These are phyloP conservation scores for Chaetoderma sp. DNA, from an alignment of 2,888 invertebrate species.

Conservation along the genomic window DNA sequence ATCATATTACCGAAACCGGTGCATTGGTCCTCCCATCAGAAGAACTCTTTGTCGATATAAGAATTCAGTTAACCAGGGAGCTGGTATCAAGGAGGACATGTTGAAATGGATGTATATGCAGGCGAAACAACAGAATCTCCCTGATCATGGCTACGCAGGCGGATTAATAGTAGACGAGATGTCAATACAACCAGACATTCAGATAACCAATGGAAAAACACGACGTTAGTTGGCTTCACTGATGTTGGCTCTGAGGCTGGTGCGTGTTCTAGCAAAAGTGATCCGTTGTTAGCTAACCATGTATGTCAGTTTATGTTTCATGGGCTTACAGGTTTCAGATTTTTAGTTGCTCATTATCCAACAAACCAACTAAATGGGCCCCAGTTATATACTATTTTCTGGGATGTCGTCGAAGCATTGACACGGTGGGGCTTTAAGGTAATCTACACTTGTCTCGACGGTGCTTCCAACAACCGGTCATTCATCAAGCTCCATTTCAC, in stretches of 20 bases:
- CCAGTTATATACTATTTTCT: not conserved
- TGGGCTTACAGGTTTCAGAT: not conserved
- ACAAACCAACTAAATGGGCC: not conserved
- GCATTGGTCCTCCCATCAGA: not conserved
- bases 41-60: not conserved
- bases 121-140: constrained; percentile 2
- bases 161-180: constrained; percentile 16
- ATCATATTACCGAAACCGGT: not conserved
- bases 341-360: not conserved
- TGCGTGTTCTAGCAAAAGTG: not conserved
- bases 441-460: not conserved
- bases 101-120: constrained; percentile 11
- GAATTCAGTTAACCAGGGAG: not conserved
- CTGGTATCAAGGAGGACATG: constrained; percentile 9
- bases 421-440: not conserved
- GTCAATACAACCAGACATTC: constrained; percentile 10
- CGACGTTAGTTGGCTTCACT: not conserved
- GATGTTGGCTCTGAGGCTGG: not conserved
- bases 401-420: constrained; percentile 6
- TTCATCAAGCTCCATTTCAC: no score
- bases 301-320: not conserved
- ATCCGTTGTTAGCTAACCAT: not conserved
- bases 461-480: no score
- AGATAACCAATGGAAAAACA: not conserved
- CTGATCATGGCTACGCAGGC: constrained; percentile 4